Percentiles rank a stretch among this genome's conserved stretches.
phyloP scores from a whole-genome alignment of 2,888 invertebrate species.

The Frankliniella fusca region DNA sequence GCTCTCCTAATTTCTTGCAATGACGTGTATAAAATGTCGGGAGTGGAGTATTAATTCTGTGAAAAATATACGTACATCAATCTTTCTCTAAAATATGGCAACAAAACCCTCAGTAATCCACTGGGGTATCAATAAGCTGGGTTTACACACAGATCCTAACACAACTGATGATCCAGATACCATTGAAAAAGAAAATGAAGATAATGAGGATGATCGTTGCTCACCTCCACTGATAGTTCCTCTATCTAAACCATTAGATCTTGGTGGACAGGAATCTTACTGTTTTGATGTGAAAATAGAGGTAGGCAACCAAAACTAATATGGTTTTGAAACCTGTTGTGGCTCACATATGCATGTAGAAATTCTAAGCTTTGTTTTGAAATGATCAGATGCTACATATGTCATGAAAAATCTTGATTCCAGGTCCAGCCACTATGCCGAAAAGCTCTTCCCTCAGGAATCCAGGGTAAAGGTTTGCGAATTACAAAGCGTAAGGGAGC shows the following conservation, averaged over 20 bases:
- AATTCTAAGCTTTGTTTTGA: background rate
- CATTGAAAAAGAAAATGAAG: too few relatives aligned
- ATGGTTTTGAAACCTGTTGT: background rate
- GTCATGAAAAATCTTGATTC: background rate
- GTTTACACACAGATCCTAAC: too few relatives aligned
- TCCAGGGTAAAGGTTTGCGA: too few relatives aligned
- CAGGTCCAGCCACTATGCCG: background rate
- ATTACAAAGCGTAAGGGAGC: background rate
- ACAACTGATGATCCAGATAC: too few relatives aligned
- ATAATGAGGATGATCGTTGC: too few relatives aligned
- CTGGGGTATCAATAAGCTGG: background rate
- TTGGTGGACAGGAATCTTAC: background rate
- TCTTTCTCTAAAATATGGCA: too few relatives aligned
- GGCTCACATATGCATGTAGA: background rate
- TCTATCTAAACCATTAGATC: background rate
- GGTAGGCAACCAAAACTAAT: background rate
- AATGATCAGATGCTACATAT: background rate
- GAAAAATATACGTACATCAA: too few relatives aligned
- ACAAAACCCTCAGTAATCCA: background rate
- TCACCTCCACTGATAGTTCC: too few relatives aligned
- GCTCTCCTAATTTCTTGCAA: too few relatives aligned
- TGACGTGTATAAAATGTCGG: too few relatives aligned
- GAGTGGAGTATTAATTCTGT: too few relatives aligned
- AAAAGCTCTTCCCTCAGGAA: background rate
- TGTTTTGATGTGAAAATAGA: background rate